Base-by-base conservation (phyloP, 2,797 vertebrate genomes). In the Sebastes baramenuke region DNA sequence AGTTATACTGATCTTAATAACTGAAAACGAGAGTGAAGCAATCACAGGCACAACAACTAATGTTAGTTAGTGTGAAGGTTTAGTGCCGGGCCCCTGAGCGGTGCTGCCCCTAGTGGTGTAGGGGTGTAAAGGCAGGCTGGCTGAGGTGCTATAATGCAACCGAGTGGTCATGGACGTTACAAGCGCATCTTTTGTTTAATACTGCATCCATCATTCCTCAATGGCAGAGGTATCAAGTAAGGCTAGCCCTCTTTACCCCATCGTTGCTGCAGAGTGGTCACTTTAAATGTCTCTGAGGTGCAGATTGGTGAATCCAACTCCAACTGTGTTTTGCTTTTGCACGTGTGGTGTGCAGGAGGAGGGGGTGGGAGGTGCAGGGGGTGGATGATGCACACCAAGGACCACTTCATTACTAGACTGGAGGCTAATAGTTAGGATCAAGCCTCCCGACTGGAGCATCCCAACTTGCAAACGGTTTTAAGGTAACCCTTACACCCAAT, bases 121-220 rank as follows among this genome's bases (percentile, higher is more conserved):
- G 87, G 88, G 91, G 90, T 91, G 80, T 91, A 95, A 95, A 94
- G 93, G 94, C 94, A 95, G 92, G 91, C 88, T 90, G 90, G 90
- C 77, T 80, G 81, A 89, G 89, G 86, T 58, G 90, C 80, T 84
- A 84, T 36, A 87, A 87, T 65, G 66, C 82, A 91, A 86, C 85
- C 85, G 76, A 87, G 91, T 92, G 90, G 89, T 88, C 58, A 67
- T 84, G 72, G 84, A 90, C 46, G 60, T 87, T 67, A 85, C 42
- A 61, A 79, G 71, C 62, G n/a, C 46, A 71, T 87, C 5, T 49
- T 49, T 83, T 72, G 64, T 86, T 85, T 86, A 92, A 91, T 77
- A 88, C 88, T 89, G 86, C 75, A 80, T 80, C 71, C 71, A 67
- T 89, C 42, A 52, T 66, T 88, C 77, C 82, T 86, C 89, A 60